Evolutionary conservation across 2,113 vertebrate genomes (phyloP).

Genomic region (Cnemophilus loriae): DNA sequence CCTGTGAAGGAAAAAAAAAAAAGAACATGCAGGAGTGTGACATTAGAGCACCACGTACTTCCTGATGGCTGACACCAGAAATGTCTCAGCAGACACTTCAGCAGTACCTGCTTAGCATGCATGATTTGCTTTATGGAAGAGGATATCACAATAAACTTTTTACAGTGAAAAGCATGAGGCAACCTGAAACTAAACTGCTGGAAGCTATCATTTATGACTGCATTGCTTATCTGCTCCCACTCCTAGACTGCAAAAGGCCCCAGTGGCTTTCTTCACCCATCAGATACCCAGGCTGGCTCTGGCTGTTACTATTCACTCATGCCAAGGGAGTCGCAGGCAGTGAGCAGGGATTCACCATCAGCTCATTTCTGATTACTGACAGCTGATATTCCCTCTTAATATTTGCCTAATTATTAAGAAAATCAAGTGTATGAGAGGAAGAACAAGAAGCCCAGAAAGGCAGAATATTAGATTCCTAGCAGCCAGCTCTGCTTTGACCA

Average conservation of each 20-base stretch:
- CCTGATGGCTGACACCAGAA: neutral
- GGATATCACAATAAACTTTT: neutral
- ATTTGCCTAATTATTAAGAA: neutral
- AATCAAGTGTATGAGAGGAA: neutral
- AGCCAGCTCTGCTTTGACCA: neutral
- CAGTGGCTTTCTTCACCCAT: neutral
- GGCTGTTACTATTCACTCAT: neutral
- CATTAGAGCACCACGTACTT: neutral
- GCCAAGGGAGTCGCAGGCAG: neutral
- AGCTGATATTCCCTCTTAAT: neutral
- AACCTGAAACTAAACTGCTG: neutral
- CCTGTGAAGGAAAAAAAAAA: rapidly evolving
- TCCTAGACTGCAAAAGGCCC: neutral
- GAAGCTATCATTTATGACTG: neutral
- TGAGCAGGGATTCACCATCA: rapidly evolving
- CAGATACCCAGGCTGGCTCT: neutral
- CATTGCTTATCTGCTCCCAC: neutral
- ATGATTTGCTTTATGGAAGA: neutral
- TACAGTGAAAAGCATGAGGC: neutral
- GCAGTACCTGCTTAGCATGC: neutral
- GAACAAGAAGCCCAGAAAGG: neutral
- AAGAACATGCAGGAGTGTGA: rapidly evolving
- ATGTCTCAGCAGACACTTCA: neutral
- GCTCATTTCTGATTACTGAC: neutral
- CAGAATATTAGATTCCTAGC: neutral